phyloP scores from a whole-genome alignment of 2,113 vertebrate species.

The Indri indri region DNA sequence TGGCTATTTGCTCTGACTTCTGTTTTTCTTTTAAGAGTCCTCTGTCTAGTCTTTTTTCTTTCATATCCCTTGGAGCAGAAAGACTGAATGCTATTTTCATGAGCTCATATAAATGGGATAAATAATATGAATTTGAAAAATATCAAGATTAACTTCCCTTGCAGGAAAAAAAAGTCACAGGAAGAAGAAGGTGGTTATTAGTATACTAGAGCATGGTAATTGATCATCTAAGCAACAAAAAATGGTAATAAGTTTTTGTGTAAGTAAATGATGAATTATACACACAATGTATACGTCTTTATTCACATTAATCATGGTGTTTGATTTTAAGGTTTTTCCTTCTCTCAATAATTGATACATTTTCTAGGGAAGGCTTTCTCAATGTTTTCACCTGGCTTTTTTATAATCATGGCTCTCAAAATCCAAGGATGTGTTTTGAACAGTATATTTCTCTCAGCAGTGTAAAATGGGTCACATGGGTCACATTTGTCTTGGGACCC shows the following conservation, averaged over 20 bases:
- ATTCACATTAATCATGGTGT: conserved; percentile 26
- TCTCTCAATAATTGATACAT: background rate
- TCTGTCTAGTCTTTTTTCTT: background rate
- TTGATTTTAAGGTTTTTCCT: background rate
- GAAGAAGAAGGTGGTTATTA: background rate
- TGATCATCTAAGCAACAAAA: conserved; percentile 38
- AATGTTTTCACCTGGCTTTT: conserved; percentile 52
- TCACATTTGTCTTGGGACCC: conserved; percentile 25
- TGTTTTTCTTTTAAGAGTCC: background rate
- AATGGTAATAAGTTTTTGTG: conserved; percentile 12
- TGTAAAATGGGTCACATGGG: background rate
- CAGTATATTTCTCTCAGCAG: conserved; percentile 42
- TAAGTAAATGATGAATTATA: conserved; percentile 70
- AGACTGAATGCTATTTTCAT: conserved; percentile 16
- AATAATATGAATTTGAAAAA: conserved; percentile 66
- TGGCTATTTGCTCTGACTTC: background rate
- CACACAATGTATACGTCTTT: conserved; percentile 62
- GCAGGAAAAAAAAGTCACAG: conserved; percentile 2
- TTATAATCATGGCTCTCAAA: background rate
- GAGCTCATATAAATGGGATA: background rate
- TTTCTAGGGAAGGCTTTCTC: background rate
- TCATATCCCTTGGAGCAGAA: background rate
- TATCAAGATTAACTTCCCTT: conserved; percentile 55
- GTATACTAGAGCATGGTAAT: background rate
- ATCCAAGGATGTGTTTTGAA: background rate